These are phyloP conservation scores for Turritopsis dohrnii DNA, from an alignment of 30 jellyfish, hydroid and myxozoan species.

Conservation along the genomic window DNA sequence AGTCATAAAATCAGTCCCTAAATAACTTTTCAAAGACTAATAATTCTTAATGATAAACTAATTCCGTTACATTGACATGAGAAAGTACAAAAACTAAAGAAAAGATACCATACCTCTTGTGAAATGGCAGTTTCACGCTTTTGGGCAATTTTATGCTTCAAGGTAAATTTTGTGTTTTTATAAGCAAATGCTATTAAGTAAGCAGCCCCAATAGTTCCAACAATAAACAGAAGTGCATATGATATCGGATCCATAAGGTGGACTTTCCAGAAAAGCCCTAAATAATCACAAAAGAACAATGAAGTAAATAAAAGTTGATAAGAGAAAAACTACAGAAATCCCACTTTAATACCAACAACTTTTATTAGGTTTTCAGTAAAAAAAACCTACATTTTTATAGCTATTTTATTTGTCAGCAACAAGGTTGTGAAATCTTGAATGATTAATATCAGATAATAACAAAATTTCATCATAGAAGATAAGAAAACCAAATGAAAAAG, in stretches of 20 bases:
- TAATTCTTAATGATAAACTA: no score
- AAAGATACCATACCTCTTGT: slow-evolving; percentile 41
- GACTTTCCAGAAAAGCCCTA: slow-evolving; percentile 98
- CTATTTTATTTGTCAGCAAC: no score
- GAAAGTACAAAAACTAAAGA: no score
- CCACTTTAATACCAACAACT: no score
- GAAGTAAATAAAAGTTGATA: not conserved
- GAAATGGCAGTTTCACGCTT: slow-evolving; percentile 88
- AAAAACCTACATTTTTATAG: no score
- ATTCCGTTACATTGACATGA: no score
- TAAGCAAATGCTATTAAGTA: slow-evolving; percentile 91
- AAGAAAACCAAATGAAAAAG: no score
- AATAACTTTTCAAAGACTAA: no score
- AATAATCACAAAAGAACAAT: not conserved
- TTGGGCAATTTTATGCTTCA: slow-evolving; percentile 97
- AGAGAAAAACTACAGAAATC: not conserved
- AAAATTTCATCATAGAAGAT: no score
- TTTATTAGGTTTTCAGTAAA: no score
- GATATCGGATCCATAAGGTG: slow-evolving; percentile 95
- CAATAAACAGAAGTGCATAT: slow-evolving; percentile 76
- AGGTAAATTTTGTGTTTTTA: slow-evolving; percentile 77
- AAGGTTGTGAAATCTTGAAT: not conserved
- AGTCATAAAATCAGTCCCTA: not conserved
- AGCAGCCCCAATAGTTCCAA: slow-evolving; percentile 74
- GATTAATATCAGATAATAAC: not conserved